Evolutionary conservation across 2,797 vertebrate species (phyloP), one percentile per base, ranked within the genome.

Genomic region (Chaetophractus vellerosus): DNA sequence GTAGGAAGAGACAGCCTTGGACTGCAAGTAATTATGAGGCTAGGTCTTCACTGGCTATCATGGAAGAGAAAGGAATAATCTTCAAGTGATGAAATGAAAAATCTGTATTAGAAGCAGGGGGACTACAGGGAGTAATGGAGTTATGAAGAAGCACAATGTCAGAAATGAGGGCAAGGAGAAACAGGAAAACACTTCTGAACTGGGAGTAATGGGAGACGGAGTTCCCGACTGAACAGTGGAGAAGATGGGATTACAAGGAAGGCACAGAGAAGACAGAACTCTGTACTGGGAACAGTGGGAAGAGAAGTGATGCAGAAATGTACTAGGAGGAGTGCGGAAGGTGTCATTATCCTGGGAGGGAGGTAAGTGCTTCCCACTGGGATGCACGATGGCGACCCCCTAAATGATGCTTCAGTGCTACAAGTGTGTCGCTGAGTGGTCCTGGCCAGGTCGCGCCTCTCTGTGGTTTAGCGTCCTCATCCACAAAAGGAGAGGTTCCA

Each of bases 371-470:
- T 3, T 2, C 2, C 3, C 9, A 33, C 57, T 4, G 33, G 55
- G 41, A 4, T 4, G 9, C 33, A 5, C 18, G 28, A 4, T 9
- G 2, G 8, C 48, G 11, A 0, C 10, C 19, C 75, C 10, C 0
- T 28, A 18, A 33, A 9, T 18, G 0, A 7, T 3, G 2, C 1
- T 2, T 11, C 24, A 59, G 2, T 0, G 0, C 72, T 41, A 2
- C 19, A 5, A 9, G 10, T 5, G 0, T 1, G 10, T 18, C 16
- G 7, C 21, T 0, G 4, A 2, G 36, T 6, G 48, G 24, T 16
- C 50, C 26, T 4, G n/a, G 19, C 68, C 45, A n/a, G 14, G 48
- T 24, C 68, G 11, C 19, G 24, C 74, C n/a, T 59, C 12, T 52
- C 61, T 80, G 50, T 19, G 75, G 26, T 76, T 80, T 28, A 16